phyloP scores from a whole-genome alignment of 2,113 vertebrate genomes.

The Scartelaos histophorus region DNA sequence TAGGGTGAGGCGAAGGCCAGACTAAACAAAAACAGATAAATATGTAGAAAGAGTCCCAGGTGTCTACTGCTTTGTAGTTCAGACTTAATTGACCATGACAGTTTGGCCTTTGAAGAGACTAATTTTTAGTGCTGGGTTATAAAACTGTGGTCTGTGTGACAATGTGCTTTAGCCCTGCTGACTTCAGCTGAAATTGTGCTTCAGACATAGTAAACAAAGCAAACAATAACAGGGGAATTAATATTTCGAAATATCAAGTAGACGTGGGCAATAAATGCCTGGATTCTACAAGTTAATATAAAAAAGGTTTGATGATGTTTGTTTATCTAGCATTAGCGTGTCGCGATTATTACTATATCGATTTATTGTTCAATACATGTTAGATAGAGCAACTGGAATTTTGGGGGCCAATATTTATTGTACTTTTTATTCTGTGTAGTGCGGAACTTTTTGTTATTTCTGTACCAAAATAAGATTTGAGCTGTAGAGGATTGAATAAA shows the following conservation, averaged over 20 bases:
- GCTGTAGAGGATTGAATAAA: too few species aligned
- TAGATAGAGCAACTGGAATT: too few species aligned
- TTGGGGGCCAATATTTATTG: too few species aligned
- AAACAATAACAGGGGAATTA: background rate
- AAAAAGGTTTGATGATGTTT: too few species aligned
- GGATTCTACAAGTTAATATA: too few species aligned
- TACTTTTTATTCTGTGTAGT: too few species aligned
- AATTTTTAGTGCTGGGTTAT: constrained; percentile 25
- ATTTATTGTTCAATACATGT: too few species aligned
- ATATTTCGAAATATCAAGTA: background rate
- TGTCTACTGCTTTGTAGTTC: constrained; percentile 1
- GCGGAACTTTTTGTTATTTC: too few species aligned
- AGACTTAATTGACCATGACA: constrained; percentile 24
- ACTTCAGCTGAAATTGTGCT: background rate
- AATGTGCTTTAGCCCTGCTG: background rate
- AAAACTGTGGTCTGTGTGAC: constrained; percentile 23
- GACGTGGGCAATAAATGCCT: too few species aligned
- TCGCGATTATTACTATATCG: too few species aligned
- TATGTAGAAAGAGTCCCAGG: background rate
- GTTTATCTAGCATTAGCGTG: too few species aligned
- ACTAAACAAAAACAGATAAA: constrained; percentile 40
- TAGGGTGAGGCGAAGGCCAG: constrained; percentile 46
- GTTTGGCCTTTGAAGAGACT: constrained; percentile 21
- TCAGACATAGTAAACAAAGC: constrained; percentile 6
- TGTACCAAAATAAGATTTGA: too few species aligned